Evolutionary conservation across 1,140 invertebrate species (phyloP).

Genomic region (Onthophagus taurus): DNA sequence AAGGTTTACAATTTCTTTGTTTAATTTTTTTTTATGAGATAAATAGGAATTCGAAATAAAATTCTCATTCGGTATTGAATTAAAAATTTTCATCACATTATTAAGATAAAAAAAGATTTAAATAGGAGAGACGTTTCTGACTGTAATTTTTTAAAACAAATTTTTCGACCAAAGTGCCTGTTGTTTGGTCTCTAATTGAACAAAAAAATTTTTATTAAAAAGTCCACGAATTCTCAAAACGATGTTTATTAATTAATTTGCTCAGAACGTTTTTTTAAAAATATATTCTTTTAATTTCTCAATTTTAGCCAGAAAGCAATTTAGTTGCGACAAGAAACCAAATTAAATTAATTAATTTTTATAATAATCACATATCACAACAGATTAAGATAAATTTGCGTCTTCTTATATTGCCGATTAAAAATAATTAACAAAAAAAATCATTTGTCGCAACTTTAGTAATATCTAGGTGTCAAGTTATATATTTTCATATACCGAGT

Average conservation of each 20-base stretch:
- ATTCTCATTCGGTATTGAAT: too few relatives aligned
- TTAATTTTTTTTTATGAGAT: too few relatives aligned
- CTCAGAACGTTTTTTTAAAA: conserved; percentile 8
- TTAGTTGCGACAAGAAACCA: conserved; percentile 8
- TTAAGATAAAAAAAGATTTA: too few relatives aligned
- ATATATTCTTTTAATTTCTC: conserved; percentile 4
- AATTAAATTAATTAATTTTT: background rate
- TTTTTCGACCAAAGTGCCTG: conserved; percentile 32
- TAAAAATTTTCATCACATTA: too few relatives aligned
- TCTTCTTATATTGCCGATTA: conserved; percentile 9
- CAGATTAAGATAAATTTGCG: too few relatives aligned
- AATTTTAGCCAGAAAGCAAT: too few relatives aligned
- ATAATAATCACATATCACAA: too few relatives aligned
- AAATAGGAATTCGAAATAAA: too few relatives aligned
- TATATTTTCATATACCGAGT: conserved; percentile 14
- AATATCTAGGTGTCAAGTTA: conserved; percentile 15
- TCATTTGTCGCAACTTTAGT: conserved; percentile 9
- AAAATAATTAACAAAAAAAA: background rate
- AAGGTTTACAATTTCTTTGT: too few relatives aligned
- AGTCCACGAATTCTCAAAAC: too few relatives aligned
- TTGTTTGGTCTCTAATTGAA: conserved; percentile 29
- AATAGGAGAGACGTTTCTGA: conserved; percentile 5
- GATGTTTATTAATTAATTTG: too few relatives aligned
- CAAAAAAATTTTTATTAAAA: too few relatives aligned
- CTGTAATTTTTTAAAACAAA: conserved; percentile 9